Conservation (phyloP, 2,113 vertebrate genomes). For the Vicugna pacos region DNA sequence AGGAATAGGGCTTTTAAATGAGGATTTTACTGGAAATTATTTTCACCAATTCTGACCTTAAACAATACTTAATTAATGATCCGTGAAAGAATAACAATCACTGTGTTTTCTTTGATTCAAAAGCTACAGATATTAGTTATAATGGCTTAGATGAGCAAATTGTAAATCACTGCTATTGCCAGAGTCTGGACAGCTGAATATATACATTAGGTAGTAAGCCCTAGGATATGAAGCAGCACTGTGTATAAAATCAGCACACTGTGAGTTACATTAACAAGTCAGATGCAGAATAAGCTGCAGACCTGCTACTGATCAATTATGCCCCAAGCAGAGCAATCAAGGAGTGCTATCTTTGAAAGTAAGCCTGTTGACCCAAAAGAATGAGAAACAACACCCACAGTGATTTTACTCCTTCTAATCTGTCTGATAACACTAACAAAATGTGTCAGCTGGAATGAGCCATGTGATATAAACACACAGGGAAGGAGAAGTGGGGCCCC, state of each 20-base stretch:
- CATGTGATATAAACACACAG: conserved; percentile 68
- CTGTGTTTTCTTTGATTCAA: conserved; percentile 9
- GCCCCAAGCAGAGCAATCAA: conserved; percentile 92
- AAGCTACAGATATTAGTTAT: neutral
- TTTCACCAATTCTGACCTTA: conserved; percentile 6
- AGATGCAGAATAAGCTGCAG: neutral
- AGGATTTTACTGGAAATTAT: neutral
- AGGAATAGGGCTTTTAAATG: neutral
- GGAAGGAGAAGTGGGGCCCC: conserved; percentile 53
- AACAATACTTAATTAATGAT: conserved; percentile 32
- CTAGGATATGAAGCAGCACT: neutral
- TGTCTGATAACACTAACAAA: conserved; percentile 88
- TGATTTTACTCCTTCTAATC: conserved; percentile 87
- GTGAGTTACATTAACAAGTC: conserved; percentile 63
- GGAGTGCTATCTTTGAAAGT: conserved; percentile 90
- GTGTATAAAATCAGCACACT: conserved; percentile 60
- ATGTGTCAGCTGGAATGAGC: conserved; percentile 88
- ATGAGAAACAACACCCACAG: conserved; percentile 87
- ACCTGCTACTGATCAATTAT: conserved; percentile 89
- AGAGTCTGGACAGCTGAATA: conserved; percentile 46
- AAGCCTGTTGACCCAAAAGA: conserved; percentile 93
- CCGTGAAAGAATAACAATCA: conserved; percentile 43
- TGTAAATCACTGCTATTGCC: neutral
- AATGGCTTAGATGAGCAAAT: conserved; percentile 48
- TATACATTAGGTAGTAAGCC: neutral